phyloP scores from a whole-genome alignment of 1,140 invertebrate species.

The Drosophila leontia region DNA sequence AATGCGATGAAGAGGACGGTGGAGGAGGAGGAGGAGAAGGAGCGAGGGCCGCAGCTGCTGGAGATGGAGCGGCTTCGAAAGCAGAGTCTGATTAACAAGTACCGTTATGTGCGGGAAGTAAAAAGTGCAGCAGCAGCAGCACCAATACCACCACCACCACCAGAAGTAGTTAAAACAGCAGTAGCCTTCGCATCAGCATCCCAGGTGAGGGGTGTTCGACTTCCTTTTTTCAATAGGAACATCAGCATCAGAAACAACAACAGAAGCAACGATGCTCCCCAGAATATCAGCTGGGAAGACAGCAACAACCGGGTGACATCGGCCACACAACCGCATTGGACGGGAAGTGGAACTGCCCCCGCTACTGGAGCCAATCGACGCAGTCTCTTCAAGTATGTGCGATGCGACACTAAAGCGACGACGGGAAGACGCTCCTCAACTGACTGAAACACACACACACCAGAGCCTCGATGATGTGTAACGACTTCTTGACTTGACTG shows the following conservation, averaged over 20 bases:
- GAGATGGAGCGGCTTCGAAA: slow-evolving; percentile 12
- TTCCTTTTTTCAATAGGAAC: not conserved
- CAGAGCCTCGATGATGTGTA: slow-evolving; percentile 4
- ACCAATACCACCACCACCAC: not conserved
- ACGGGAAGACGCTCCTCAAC: not conserved
- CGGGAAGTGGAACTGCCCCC: not conserved
- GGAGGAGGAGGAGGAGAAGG: not conserved
- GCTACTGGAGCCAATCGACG: not conserved
- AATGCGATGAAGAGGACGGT: no score
- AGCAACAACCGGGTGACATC: not conserved
- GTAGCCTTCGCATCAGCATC: not conserved
- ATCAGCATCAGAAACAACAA: not conserved
- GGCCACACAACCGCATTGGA: not conserved
- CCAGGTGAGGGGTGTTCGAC: not conserved
- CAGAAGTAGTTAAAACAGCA: not conserved
- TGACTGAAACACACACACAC: slow-evolving; percentile 39
- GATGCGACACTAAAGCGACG: slow-evolving; percentile 22
- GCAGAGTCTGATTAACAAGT: slow-evolving; percentile 17
- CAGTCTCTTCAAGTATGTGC: slow-evolving; percentile 7
- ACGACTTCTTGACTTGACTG: not conserved
- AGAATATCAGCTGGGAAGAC: not conserved
- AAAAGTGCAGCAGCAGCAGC: not conserved
- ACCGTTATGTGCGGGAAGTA: slow-evolving; percentile 49
- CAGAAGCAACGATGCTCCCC: not conserved
- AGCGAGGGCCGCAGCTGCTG: not conserved